phyloP scores from a whole-genome alignment of 2,797 vertebrate species.

The Gallirallus australis region DNA sequence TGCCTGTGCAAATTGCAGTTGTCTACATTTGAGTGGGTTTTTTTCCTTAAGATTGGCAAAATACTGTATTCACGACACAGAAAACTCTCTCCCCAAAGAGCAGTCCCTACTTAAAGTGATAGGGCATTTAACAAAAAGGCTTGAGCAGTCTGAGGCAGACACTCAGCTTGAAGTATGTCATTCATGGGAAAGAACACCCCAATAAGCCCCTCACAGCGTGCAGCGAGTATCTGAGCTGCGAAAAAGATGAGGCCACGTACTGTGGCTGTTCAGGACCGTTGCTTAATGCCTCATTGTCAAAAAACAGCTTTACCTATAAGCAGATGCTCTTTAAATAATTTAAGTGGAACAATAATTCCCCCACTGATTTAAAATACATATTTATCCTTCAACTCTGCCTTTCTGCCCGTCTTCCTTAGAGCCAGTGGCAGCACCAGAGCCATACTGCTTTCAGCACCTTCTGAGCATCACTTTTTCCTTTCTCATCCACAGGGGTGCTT shows the following conservation, averaged over 20 bases:
- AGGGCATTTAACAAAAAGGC: neutral
- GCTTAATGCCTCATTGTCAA: neutral
- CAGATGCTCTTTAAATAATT: neutral
- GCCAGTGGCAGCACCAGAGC: neutral
- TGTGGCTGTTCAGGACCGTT: neutral
- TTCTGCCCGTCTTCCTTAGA: neutral
- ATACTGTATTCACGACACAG: neutral
- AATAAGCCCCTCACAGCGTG: neutral
- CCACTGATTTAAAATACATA: neutral
- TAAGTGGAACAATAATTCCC: neutral
- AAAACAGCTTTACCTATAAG: neutral
- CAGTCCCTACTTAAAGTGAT: neutral
- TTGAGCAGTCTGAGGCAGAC: neutral
- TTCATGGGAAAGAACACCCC: neutral
- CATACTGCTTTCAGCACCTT: neutral
- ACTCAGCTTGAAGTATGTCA: neutral
- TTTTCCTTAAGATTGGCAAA: neutral
- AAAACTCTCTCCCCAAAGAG: neutral
- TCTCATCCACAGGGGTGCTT: conserved; percentile 89
- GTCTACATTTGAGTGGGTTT: neutral
- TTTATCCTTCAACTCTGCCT: neutral
- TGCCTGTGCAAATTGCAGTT: neutral
- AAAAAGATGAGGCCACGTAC: neutral
- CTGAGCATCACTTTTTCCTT: conserved; percentile 17
- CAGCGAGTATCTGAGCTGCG: neutral